Evolutionary conservation across 2,113 vertebrate genomes (phyloP), one percentile per base, ranked within the genome.

Genomic region (Vulpes vulpes): DNA sequence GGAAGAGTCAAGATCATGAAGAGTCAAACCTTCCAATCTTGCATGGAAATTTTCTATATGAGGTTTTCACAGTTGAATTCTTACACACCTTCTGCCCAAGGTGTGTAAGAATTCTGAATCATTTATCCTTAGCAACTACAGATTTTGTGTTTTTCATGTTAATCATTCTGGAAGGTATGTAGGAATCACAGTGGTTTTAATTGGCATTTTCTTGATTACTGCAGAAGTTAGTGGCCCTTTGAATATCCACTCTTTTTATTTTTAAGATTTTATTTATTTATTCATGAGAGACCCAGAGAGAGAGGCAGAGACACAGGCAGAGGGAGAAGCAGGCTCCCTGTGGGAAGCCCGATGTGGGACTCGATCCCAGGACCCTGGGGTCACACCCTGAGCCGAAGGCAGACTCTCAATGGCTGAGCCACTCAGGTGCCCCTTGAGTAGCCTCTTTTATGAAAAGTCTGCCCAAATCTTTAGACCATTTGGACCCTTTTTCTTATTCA

Each of bases 91-190:
- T 43, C 1, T 43, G n/a, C 8, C 38, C 0, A 35, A 35, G 57
- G 27, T 49, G 60, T 67, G 32, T 49, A 16, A 49, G 35, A 51
- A 35, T 59, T 87, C 53, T 67, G 84, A 35, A 35, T 35, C 3
- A 7, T 76, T 69, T 25, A 76, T 78, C 59, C 17, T 93, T 55
- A 65, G 30, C 15, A 80, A 51, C 35, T 94, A 88, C 3, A 60
- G 91, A 49, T 84, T 85, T 93, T 76, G 43, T 64, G 67, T 69
- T 73, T 78, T 85, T 93, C 43, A 76, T 55, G 76, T 78, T 93
- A 74, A 8, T 93, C 38, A 73, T 85, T 86, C 25, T 65, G 59
- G 25, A 55, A 25, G 12, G 25, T 86, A 32, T 9, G 5, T 65
- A 64, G 35, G 38, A 94, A 69, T 60, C 22, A 69, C 11, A 60